These are phyloP conservation scores for Globia sparganii DNA, from an alignment of 2,888 invertebrate species.

Conservation along the genomic window DNA sequence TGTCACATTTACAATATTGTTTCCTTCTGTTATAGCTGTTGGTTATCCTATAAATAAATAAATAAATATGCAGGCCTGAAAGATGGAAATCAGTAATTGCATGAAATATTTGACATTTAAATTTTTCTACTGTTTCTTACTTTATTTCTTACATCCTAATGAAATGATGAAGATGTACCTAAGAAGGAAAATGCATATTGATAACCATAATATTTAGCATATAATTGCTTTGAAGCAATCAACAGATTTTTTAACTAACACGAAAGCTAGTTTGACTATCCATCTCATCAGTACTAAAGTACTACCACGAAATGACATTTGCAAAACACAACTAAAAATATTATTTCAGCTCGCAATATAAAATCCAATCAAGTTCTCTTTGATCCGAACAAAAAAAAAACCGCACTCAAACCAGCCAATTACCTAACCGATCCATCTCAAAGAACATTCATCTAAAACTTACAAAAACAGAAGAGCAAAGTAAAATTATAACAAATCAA, in stretches of 20 bases:
- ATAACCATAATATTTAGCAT: not conserved
- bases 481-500: slow-evolving; percentile 50
- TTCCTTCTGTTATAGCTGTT: too few relatives aligned
- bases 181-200: not conserved
- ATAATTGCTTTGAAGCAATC: not conserved
- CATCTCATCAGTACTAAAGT: too few relatives aligned
- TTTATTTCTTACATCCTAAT: too few relatives aligned
- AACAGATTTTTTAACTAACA: not conserved
- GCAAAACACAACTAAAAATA: slow-evolving; percentile 10
- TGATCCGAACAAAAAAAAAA: slow-evolving; percentile 35
- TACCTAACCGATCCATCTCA: slow-evolving; percentile 35
- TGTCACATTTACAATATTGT: too few relatives aligned
- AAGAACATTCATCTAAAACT: slow-evolving; percentile 36
- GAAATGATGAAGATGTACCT: not conserved
- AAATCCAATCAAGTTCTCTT: slow-evolving; percentile 40
- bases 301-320: not conserved
- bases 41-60: too few relatives aligned
- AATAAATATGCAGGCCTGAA: slow-evolving; percentile 3
- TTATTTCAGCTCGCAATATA: slow-evolving; percentile 15
- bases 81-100: not conserved
- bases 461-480: slow-evolving; percentile 36
- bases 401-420: slow-evolving; percentile 31
- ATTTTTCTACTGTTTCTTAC: too few relatives aligned
- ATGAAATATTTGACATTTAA: too few relatives aligned
- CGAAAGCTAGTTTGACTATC: not conserved